These are phyloP conservation scores for Aldabrachelys gigantea DNA, from an alignment of 2,113 vertebrate species.

Conservation along the genomic window DNA sequence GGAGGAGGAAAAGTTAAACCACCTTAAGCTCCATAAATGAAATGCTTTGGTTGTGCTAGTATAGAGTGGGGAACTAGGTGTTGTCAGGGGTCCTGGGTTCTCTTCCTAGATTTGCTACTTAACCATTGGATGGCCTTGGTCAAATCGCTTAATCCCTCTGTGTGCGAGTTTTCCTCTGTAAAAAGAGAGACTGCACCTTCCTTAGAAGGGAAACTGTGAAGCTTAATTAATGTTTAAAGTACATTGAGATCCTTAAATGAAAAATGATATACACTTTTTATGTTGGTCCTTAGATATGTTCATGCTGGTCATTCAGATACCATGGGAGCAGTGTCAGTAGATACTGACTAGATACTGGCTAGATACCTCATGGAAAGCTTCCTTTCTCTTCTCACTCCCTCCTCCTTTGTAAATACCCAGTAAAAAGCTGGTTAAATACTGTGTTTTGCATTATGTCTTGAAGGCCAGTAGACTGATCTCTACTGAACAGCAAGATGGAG, in stretches of 20 bases:
- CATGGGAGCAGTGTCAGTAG: not conserved
- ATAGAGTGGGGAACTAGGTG: not conserved
- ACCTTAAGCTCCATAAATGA: not conserved
- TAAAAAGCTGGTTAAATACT: not conserved
- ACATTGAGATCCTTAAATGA: not conserved
- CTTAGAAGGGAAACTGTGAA: not conserved
- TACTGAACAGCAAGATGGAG: not conserved
- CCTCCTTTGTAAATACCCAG: not conserved
- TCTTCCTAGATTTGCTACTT: not conserved
- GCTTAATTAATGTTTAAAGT: not conserved
- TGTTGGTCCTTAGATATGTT: not conserved
- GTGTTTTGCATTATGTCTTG: not conserved
- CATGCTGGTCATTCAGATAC: not conserved
- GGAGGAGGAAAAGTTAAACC: not conserved
- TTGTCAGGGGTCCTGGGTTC: not conserved
- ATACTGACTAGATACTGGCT: not conserved
- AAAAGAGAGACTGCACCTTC: not conserved
- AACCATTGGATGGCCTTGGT: not conserved
- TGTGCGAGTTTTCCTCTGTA: not conserved
- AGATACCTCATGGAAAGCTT: not conserved
- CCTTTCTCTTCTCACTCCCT: not conserved
- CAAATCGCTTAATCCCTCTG: not conserved
- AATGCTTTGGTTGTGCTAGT: not conserved
- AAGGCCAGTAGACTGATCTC: not conserved
- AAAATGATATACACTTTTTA: not conserved